Evolutionary conservation across 1,140 invertebrate genomes (phyloP).

Genomic region (Orius insidiosus): DNA sequence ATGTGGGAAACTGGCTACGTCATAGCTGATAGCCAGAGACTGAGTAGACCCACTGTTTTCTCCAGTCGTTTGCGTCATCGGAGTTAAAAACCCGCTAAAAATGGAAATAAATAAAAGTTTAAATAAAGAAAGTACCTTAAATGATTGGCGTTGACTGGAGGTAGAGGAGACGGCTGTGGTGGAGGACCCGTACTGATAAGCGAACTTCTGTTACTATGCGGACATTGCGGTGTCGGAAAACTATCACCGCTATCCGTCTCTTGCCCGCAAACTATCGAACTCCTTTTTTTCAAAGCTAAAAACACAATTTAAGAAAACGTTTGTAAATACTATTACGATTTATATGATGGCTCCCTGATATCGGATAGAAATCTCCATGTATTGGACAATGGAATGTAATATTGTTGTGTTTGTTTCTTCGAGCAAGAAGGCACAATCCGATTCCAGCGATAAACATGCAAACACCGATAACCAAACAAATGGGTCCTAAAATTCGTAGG

Average conservation of each 20-base stretch:
- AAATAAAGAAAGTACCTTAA: too few relatives aligned
- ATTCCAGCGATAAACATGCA: slow-evolving; percentile 43
- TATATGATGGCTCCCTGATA: slow-evolving; percentile 6
- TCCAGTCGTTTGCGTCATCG: background rate
- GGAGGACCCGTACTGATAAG: slow-evolving; percentile 8
- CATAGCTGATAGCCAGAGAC: slow-evolving; percentile 46
- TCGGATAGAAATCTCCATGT: slow-evolving; percentile 57
- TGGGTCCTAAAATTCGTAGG: slow-evolving; percentile 47
- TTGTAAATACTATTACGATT: too few relatives aligned
- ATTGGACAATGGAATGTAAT: slow-evolving; percentile 59
- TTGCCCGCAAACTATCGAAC: slow-evolving; percentile 25
- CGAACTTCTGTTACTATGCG: slow-evolving; percentile 31
- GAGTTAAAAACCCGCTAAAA: too few relatives aligned
- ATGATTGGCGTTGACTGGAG: slow-evolving; percentile 4
- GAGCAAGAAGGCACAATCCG: slow-evolving; percentile 42
- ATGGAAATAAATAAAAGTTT: too few relatives aligned
- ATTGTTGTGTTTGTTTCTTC: slow-evolving; percentile 41
- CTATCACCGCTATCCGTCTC: slow-evolving; percentile 29
- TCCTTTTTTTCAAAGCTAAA: slow-evolving; percentile 5
- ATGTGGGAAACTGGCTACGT: slow-evolving; percentile 59
- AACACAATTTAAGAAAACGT: background rate
- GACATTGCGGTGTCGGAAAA: slow-evolving; percentile 41
- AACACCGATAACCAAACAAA: slow-evolving; percentile 49
- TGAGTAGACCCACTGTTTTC: slow-evolving; percentile 22
- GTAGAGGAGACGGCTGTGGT: slow-evolving; percentile 7